A percentile compares a stretch with the other conserved stretches of the same genome.
These are phyloP conservation scores for Penaeus chinensis DNA, from an alignment of 1,140 invertebrate genomes.

Conservation along the genomic window DNA sequence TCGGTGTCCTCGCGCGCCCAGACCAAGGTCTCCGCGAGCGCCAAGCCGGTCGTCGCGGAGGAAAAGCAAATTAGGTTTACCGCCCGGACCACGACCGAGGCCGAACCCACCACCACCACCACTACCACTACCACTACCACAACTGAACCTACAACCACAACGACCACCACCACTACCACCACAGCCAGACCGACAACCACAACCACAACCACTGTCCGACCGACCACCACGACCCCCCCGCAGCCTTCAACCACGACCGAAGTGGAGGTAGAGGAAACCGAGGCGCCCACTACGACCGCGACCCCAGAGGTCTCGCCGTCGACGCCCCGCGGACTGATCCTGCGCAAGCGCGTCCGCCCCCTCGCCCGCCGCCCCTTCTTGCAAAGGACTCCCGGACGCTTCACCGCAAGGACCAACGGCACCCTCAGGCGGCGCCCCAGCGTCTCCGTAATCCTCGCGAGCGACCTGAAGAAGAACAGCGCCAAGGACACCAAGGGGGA, in stretches of 20 bases:
- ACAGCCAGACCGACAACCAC: neutral
- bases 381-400: conserved; percentile 6
- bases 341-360: neutral
- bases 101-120: neutral
- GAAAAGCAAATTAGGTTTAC: too few relatives aligned
- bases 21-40: too few relatives aligned
- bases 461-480: neutral
- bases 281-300: neutral
- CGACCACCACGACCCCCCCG: neutral
- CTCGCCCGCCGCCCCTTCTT: neutral
- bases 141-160: neutral
- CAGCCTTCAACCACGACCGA: conserved; percentile 1
- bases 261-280: neutral
- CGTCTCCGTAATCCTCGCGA: neutral
- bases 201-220: neutral
- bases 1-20: too few relatives aligned
- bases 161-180: conserved; percentile 16
- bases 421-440: neutral
- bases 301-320: neutral
- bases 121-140: conserved; percentile 20
- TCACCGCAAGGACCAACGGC: neutral
- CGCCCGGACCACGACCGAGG: too few relatives aligned
- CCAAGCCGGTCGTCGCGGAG: too few relatives aligned
- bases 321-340: neutral
- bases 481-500: neutral